Evolutionary conservation across 2,888 invertebrate genomes (phyloP).

Genomic region (Balanococcus diminutus): DNA sequence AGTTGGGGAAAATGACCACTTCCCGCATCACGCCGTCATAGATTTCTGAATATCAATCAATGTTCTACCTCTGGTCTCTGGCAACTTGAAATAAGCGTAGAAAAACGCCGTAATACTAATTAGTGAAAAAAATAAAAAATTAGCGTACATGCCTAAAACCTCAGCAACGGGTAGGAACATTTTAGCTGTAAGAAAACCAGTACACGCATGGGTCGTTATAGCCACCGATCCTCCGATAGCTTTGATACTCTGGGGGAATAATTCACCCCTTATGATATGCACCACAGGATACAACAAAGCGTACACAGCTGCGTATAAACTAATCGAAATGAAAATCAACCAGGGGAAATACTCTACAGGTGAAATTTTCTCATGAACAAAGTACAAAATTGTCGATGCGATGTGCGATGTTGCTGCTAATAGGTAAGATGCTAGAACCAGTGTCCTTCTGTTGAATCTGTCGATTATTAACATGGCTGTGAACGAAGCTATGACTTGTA

Average conservation of each 20-base stretch:
- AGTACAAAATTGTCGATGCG: constrained; percentile 53
- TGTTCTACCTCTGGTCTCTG: constrained; percentile 48
- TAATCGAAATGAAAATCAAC: constrained; percentile 35
- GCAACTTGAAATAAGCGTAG: constrained; percentile 30
- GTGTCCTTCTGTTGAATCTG: neutral
- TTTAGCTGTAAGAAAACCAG: constrained; percentile 22
- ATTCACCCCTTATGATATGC: neutral
- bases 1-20: too few relatives aligned
- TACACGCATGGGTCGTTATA: neutral
- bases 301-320: constrained; percentile 20
- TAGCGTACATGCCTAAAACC: constrained; percentile 43
- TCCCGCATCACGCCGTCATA: neutral
- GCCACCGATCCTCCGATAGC: constrained; percentile 28
- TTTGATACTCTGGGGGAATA: constrained; percentile 41
- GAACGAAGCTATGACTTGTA: neutral
- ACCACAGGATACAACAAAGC: neutral
- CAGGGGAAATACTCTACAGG: constrained; percentile 18
- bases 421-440: constrained; percentile 56
- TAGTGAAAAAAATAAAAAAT: constrained; percentile 17
- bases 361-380: neutral
- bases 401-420: constrained; percentile 57
- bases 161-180: constrained; percentile 29
- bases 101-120: neutral
- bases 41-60: constrained; percentile 45
- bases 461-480: constrained; percentile 16